Evolutionary conservation across 2,888 invertebrate species (phyloP), one percentile per base, ranked within the genome.

Genomic region (Esperia sulphurella): DNA sequence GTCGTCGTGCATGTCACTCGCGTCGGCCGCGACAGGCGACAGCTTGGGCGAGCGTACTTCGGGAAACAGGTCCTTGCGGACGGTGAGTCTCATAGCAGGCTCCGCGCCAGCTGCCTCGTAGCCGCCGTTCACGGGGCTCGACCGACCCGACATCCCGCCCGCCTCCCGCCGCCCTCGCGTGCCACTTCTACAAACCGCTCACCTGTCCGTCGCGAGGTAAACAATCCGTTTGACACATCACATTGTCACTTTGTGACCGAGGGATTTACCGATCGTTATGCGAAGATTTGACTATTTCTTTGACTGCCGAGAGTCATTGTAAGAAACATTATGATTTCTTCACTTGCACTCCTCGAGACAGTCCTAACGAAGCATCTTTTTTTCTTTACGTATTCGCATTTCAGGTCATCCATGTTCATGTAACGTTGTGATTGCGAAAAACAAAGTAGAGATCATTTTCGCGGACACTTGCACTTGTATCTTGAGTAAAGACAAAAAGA

Each of bases 391-490:
- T 87, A 87, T 86, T 87, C 88, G 83, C 86, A 90, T 90, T 90
- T 89, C 89, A 90, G 90, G 90, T 90, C 90, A 90, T 87, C 90
- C 89, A 89, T 89, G 89, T 89, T 90, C 90, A 88, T 88, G 89
- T 89, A 90, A 89, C 87, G 89, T 86, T 89, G 87, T 88, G 89
- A 87, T 88, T 88, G 87, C 89, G 88, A 89, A 89, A 88, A 88
- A 88, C 86, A 87, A 86, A 79, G 84, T 83, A 84, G 76, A 77
- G 75, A 84, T 83, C 88, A 88, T 89, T 87, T 88, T 88, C 79
- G 84, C 86, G 73, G 79, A 83, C 79, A 86, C 83, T 80, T 75
- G 72, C 75, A 78, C 75, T 81, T 73, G 73, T 78, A 75, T 76
- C 67, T 78, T 73, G 64, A 70, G 63, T 69, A 70, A 68, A 72